A percentile compares a stretch with the other conserved stretches of the same genome.
Conservation (phyloP, 2,113 vertebrate genomes). For the Oncorhynchus clarkii region DNA sequence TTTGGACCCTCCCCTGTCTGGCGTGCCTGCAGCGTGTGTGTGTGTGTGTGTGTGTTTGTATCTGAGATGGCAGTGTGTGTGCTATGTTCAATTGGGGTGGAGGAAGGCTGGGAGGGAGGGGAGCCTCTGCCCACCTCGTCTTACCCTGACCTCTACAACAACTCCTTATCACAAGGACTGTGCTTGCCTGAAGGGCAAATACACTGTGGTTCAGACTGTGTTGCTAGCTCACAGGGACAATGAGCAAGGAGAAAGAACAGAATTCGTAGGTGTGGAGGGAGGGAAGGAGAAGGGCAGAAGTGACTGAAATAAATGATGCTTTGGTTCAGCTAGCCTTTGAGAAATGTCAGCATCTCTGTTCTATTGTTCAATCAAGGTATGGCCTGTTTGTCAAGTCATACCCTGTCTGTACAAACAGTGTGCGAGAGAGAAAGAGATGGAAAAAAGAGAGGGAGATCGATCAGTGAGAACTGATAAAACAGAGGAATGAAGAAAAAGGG, state of each 20-base stretch:
- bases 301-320: neutral
- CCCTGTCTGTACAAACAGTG: constrained; percentile 47
- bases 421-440: constrained; percentile 15
- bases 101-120: constrained; percentile 22
- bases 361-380: constrained; percentile 37
- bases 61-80: constrained; percentile 35
- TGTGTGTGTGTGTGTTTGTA: neutral
- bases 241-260: constrained; percentile 15
- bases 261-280: constrained; percentile 14
- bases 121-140: constrained; percentile 68
- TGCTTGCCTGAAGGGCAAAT: constrained; percentile 54
- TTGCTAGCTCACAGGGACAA: constrained; percentile 42
- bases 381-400: constrained; percentile 65
- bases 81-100: constrained; percentile 52
- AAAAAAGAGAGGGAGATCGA: constrained; percentile 23
- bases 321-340: constrained; percentile 7
- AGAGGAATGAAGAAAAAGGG: constrained; percentile 38
- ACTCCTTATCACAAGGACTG: constrained; percentile 50
- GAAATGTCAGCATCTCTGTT: constrained; percentile 23
- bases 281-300: neutral
- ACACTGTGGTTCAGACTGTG: constrained; percentile 33
- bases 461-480: neutral
- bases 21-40: constrained; percentile 55
- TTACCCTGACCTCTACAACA: constrained; percentile 46
- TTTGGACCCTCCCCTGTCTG: constrained; percentile 61